A percentile compares a stretch with the other conserved stretches of the same genome.
Conservation (phyloP, 1,140 invertebrate genomes). For the Euwallacea similis region DNA sequence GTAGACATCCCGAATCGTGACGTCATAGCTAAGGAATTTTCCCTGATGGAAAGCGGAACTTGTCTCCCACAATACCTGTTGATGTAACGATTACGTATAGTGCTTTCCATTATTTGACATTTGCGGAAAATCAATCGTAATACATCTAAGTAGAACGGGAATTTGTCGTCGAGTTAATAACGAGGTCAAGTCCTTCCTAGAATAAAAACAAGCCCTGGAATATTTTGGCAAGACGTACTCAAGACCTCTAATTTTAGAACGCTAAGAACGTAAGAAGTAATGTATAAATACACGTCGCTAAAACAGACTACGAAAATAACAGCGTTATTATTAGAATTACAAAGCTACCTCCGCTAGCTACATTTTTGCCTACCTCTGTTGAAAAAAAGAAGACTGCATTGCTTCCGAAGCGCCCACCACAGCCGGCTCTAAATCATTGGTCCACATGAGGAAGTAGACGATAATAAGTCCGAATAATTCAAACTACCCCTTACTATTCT, state of each 20-base stretch:
- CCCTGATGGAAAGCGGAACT: too few species aligned
- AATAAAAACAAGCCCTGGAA: slow-evolving; percentile 37
- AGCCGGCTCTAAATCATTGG: too few species aligned
- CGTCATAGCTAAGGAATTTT: too few species aligned
- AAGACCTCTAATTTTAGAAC: slow-evolving; percentile 34
- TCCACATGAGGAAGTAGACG: slow-evolving; percentile 18
- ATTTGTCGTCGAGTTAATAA: slow-evolving; percentile 13
- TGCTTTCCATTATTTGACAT: slow-evolving; percentile 3
- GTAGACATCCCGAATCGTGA: too few species aligned
- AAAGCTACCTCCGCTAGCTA: slow-evolving; percentile 33
- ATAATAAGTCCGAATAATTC: slow-evolving; percentile 21
- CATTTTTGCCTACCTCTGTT: slow-evolving; percentile 20
- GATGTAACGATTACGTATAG: neutral
- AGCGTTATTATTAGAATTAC: slow-evolving; percentile 34
- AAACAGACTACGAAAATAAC: slow-evolving; percentile 34
- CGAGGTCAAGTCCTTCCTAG: slow-evolving; percentile 37
- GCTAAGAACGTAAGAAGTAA: slow-evolving; percentile 38
- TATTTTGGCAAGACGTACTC: slow-evolving; percentile 37
- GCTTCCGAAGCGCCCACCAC: neutral
- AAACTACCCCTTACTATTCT: slow-evolving; percentile 18
- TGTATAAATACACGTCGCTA: slow-evolving; percentile 29
- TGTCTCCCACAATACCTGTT: neutral
- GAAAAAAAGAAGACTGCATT: slow-evolving; percentile 8
- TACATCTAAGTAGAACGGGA: neutral
- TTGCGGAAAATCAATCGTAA: slow-evolving; percentile 8